Evolutionary conservation across 2,113 vertebrate species (phyloP).

Genomic region (Platysternon megacephalum): DNA sequence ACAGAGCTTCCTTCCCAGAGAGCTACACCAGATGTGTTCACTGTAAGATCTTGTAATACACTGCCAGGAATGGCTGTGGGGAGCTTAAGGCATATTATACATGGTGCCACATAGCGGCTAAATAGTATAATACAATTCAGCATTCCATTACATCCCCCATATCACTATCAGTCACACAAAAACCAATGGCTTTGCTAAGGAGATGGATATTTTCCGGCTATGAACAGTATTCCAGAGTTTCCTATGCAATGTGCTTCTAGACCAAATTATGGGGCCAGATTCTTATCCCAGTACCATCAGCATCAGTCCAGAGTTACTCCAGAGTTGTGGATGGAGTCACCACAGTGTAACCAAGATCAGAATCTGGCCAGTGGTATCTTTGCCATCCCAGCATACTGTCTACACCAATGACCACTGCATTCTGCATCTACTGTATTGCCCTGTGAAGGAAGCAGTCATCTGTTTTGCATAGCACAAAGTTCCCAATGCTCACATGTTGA

Average conservation of each 20-base stretch:
- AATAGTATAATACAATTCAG: too few relatives aligned
- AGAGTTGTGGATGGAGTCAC: too few relatives aligned
- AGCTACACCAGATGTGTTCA: too few relatives aligned
- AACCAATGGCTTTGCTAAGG: background rate
- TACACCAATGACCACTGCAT: background rate
- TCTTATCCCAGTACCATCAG: background rate
- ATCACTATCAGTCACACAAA: background rate
- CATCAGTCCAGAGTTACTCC: too few relatives aligned
- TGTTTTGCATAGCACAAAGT: background rate
- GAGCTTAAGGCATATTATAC: too few relatives aligned
- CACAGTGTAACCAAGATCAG: background rate
- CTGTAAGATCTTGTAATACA: too few relatives aligned
- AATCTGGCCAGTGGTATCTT: background rate
- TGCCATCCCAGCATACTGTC: background rate
- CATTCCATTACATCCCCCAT: too few relatives aligned
- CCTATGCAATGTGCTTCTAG: rapidly evolving
- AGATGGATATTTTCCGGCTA: background rate
- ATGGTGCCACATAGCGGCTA: too few relatives aligned
- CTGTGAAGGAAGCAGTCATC: background rate
- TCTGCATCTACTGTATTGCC: background rate
- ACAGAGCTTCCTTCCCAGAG: too few relatives aligned
- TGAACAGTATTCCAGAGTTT: background rate
- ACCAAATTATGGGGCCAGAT: background rate
- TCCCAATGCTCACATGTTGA: background rate
- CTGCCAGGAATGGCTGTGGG: too few relatives aligned